Conservation (phyloP, 2,888 invertebrate genomes). For the Rhaphigaster nebulosa region DNA sequence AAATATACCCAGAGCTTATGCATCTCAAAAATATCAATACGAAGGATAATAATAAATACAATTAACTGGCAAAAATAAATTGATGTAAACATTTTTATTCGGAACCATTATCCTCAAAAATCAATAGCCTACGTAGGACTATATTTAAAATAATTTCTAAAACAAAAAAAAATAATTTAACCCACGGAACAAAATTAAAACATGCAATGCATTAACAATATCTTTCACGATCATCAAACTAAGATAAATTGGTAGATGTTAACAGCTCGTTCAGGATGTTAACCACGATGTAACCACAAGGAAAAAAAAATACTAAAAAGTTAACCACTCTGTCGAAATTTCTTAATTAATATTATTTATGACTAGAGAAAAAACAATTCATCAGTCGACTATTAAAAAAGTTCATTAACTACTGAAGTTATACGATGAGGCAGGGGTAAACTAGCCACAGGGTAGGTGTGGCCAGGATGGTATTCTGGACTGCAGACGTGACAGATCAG, state of each 20-base stretch:
- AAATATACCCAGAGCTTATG: too few species aligned
- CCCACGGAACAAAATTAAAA: neutral
- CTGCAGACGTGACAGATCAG: too few species aligned
- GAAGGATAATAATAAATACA: too few species aligned
- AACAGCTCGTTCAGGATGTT: neutral
- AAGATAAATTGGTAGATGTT: constrained; percentile 15
- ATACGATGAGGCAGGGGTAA: neutral
- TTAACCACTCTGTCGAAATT: constrained; percentile 24
- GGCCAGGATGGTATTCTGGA: too few species aligned
- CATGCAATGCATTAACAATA: neutral
- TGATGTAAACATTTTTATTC: too few species aligned
- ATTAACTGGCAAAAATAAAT: too few species aligned
- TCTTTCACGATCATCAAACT: neutral
- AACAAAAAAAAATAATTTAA: too few species aligned
- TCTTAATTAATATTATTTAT: constrained; percentile 40
- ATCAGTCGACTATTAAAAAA: constrained; percentile 21
- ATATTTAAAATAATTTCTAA: neutral
- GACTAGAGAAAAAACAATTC: neutral
- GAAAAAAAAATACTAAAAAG: constrained; percentile 16
- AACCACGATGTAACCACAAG: neutral
- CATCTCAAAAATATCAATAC: too few species aligned
- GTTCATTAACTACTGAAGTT: constrained; percentile 29
- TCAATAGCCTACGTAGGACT: too few species aligned
- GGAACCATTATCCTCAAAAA: too few species aligned
- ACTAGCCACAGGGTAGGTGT: too few species aligned